phyloP scores from a whole-genome alignment of 2,113 vertebrate genomes.

The Cranoglanis bouderius region DNA sequence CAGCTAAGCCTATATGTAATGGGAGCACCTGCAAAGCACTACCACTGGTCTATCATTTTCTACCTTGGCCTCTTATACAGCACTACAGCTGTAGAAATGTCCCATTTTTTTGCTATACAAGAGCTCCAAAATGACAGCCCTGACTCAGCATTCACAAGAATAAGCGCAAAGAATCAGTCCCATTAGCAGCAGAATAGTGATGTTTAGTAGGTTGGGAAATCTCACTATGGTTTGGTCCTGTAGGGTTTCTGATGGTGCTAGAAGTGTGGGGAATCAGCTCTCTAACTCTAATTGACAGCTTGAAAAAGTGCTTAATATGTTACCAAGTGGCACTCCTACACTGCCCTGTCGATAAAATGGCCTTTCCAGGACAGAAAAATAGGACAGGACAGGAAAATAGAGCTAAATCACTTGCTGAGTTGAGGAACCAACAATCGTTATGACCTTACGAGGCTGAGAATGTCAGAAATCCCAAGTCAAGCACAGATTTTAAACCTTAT shows the following conservation, averaged over 20 bases:
- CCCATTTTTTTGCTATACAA: not conserved
- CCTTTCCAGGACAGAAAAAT: not conserved
- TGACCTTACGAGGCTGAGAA: not conserved
- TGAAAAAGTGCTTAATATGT: not conserved
- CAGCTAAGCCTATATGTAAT: not conserved
- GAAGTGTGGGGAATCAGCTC: not conserved
- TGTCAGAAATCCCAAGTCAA: not conserved
- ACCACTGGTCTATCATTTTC: not conserved
- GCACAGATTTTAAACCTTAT: not conserved
- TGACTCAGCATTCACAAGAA: not conserved
- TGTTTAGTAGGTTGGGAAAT: not conserved
- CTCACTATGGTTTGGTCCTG: not conserved
- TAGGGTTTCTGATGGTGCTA: not conserved
- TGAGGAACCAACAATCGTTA: not conserved
- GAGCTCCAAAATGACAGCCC: not conserved
- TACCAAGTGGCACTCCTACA: conserved; percentile 11
- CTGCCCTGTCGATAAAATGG: conserved; percentile 12
- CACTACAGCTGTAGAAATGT: not conserved
- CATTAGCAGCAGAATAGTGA: conserved; percentile 15
- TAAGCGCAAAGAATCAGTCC: not conserved
- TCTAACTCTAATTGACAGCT: conserved; percentile 6
- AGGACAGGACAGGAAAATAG: not conserved
- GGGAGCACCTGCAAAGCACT: not conserved
- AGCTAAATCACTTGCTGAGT: not conserved
- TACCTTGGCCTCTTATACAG: not conserved